phyloP scores from a whole-genome alignment of 2,888 invertebrate genomes.

The Orchesellides sinensis region DNA sequence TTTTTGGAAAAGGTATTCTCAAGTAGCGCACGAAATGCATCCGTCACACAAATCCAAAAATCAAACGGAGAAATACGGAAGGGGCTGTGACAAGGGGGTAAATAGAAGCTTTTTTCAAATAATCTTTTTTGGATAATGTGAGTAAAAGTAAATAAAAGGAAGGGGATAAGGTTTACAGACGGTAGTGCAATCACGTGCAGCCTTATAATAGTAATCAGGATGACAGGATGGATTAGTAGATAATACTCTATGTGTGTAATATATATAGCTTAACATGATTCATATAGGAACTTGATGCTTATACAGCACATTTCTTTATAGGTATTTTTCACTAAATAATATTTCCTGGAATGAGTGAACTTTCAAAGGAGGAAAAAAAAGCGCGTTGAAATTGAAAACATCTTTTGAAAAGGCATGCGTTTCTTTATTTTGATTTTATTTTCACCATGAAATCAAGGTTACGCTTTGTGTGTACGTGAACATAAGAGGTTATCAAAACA shows the following conservation, averaged over 20 bases:
- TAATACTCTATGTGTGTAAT: too few species aligned
- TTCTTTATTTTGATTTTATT: not conserved
- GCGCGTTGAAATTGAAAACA: conserved; percentile 5
- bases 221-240: too few species aligned
- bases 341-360: too few species aligned
- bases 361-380: conserved; percentile 3
- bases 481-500: too few species aligned
- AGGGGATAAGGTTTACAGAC: too few species aligned
- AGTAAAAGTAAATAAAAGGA: conserved; percentile 35
- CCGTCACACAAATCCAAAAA: conserved; percentile 34
- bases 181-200: too few species aligned
- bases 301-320: not conserved
- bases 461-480: conserved; percentile 22
- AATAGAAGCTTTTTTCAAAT: conserved; percentile 11
- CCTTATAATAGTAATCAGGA: too few species aligned
- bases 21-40: conserved; percentile 1
- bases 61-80: conserved; percentile 19
- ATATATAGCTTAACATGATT: too few species aligned
- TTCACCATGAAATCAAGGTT: not conserved
- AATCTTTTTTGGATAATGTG: not conserved
- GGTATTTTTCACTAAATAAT: not conserved
- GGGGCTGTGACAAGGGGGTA: conserved; percentile 15
- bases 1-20: not conserved
- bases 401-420: not conserved
- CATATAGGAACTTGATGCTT: too few species aligned